Evolutionary conservation across 2,888 invertebrate genomes (phyloP).

Genomic region (Ophioninae sp.): DNA sequence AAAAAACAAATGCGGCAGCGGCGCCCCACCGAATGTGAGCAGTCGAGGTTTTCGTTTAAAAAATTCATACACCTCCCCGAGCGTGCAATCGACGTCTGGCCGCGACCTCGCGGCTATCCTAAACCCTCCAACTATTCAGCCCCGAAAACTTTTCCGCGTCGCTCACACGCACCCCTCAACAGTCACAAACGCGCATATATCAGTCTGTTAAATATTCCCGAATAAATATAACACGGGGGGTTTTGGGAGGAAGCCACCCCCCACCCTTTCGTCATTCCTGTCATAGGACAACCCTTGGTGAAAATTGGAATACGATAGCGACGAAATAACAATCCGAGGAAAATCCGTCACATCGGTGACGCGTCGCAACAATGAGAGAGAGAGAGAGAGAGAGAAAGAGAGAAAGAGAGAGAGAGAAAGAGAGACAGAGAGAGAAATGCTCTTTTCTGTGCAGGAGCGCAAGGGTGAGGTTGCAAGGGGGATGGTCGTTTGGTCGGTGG

Average conservation of each 20-base stretch:
- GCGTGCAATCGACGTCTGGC: conserved; percentile 59
- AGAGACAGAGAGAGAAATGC: not conserved
- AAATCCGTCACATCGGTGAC: conserved; percentile 59
- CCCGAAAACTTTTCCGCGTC: conserved; percentile 22
- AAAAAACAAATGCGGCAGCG: conserved; percentile 10
- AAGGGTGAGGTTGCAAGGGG: not conserved
- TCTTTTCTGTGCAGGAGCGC: conserved; percentile 6
- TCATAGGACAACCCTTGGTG: not conserved
- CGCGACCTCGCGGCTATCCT: conserved; percentile 52
- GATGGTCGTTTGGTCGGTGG: conserved; percentile 12
- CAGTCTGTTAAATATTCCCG: conserved; percentile 49
- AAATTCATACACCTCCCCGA: conserved; percentile 54
- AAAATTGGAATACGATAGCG: conserved; percentile 44
- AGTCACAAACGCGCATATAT: conserved; percentile 15
- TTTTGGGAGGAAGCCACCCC: not conserved
- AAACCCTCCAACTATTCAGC: conserved; percentile 12
- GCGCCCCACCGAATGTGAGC: conserved; percentile 40
- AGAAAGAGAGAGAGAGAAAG: not conserved
- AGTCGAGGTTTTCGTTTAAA: conserved; percentile 59
- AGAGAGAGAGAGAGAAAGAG: not conserved
- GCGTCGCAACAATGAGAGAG: conserved; percentile 14
- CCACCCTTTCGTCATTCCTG: not conserved
- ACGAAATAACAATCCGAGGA: conserved; percentile 49
- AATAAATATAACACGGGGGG: conserved; percentile 26
- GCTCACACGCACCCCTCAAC: conserved; percentile 30